phyloP scores from a whole-genome alignment of 2,888 invertebrate species.

The Caenorhabditis wallacei region DNA sequence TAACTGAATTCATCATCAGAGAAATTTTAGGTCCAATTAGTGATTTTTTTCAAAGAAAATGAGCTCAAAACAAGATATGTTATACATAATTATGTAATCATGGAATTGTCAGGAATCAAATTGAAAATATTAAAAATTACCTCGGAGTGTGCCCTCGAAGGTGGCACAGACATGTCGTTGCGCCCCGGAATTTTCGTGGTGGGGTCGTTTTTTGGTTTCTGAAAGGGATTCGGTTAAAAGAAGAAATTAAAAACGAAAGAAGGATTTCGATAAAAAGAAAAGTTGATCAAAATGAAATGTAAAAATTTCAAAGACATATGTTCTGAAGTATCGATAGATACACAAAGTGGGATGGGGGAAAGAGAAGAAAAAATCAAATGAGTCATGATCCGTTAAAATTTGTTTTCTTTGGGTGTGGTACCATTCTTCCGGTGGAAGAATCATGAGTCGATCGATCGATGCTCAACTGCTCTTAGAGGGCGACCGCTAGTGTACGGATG shows the following conservation, averaged over 20 bases:
- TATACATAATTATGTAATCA: too few species aligned
- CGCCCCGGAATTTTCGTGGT: slow-evolving; percentile 63
- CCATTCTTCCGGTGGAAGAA: slow-evolving; percentile 44
- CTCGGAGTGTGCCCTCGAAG: slow-evolving; percentile 82
- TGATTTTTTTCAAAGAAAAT: not conserved
- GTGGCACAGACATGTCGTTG: slow-evolving; percentile 80
- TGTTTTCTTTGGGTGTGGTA: slow-evolving; percentile 45
- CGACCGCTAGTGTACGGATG: slow-evolving; percentile 46
- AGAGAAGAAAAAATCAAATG: slow-evolving; percentile 27
- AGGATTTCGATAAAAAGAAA: not conserved
- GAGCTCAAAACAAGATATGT: too few species aligned
- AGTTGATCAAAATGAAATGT: not conserved
- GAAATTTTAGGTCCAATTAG: too few species aligned
- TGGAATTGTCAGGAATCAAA: too few species aligned
- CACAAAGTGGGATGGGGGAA: slow-evolving; percentile 10
- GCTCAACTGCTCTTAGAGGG: slow-evolving; percentile 52
- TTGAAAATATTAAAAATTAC: slow-evolving; percentile 39
- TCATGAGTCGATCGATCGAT: slow-evolving; percentile 55
- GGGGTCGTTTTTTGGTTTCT: slow-evolving; percentile 51
- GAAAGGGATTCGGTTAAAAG: not conserved
- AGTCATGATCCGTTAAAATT: slow-evolving; percentile 22
- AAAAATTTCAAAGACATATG: not conserved
- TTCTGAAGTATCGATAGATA: not conserved
- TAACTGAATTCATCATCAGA: too few species aligned
- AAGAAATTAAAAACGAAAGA: not conserved